These are phyloP conservation scores for Rhinolophus ferrumequinum DNA, from an alignment of 2,113 vertebrate species.

Conservation along the genomic window DNA sequence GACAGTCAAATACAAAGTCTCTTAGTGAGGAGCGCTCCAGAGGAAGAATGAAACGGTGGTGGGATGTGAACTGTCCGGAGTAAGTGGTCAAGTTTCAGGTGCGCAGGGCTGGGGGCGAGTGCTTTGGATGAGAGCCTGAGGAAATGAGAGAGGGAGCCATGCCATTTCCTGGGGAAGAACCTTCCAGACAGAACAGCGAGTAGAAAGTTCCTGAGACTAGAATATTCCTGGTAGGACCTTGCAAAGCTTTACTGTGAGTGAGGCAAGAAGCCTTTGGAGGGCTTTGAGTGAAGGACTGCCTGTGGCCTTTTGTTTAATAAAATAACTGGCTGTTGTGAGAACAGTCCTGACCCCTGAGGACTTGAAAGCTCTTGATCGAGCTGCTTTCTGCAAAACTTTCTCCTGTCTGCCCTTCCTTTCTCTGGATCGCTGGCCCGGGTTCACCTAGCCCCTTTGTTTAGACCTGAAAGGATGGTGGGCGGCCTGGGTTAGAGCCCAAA, in stretches of 20 bases:
- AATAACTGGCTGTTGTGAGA: background rate
- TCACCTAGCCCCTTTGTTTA: background rate
- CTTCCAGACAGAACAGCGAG: background rate
- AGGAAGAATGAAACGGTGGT: background rate
- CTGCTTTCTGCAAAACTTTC: background rate
- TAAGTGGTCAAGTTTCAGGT: background rate
- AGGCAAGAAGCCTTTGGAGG: background rate
- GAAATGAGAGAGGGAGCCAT: background rate
- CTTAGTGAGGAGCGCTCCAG: background rate
- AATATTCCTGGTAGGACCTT: background rate
- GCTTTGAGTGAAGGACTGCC: background rate
- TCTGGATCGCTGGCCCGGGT: background rate
- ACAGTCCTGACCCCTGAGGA: background rate
- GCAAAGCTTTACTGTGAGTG: background rate
- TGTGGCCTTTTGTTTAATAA: background rate
- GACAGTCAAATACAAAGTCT: background rate
- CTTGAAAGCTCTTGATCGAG: background rate
- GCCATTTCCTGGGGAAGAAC: background rate
- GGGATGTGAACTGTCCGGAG: background rate
- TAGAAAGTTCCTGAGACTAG: background rate
- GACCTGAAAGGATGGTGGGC: background rate
- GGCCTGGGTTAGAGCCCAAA: background rate
- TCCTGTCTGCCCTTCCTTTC: background rate
- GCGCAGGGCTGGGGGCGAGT: background rate
- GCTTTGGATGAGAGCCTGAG: background rate